A percentile compares a stretch with the other conserved stretches of the same genome.
Evolutionary conservation across 53 echinoderm and acorn worm genomes (phyloP).

Genomic region (Mesocentrotus franciscanus): DNA sequence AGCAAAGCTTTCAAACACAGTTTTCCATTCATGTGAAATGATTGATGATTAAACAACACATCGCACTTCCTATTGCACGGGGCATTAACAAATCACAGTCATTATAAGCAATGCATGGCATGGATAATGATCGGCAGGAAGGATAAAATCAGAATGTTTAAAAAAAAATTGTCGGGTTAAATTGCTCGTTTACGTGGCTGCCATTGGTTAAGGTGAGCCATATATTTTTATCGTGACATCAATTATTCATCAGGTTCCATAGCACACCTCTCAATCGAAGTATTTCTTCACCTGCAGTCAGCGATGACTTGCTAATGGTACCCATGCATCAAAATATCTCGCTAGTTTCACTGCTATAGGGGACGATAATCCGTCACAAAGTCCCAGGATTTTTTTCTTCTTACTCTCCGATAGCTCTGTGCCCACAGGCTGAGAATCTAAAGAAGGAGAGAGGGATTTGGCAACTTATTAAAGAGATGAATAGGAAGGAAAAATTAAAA

Average conservation of each 20-base stretch:
- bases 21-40: background rate
- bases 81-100: background rate
- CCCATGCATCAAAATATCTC: conserved; percentile 45
- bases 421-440: background rate
- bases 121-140: background rate
- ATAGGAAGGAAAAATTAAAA: conserved; percentile 25
- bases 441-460: conserved; percentile 16
- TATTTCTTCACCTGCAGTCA: conserved; percentile 4
- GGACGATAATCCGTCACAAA: conserved; percentile 29
- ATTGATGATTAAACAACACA: background rate
- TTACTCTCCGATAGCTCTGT: background rate
- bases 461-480: background rate
- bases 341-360: conserved; percentile 49
- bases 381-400: background rate
- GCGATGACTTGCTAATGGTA: conserved; percentile 35
- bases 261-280: background rate
- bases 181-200: background rate
- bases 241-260: conserved; percentile 7
- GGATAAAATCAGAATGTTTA: background rate
- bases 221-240: conserved; percentile 1
- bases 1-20: background rate
- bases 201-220: background rate
- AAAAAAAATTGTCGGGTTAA: background rate
- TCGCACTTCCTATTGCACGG: background rate
- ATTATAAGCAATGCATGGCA: background rate